Base-by-base conservation (phyloP, 2,888 invertebrate species). In the Idaea straminata region DNA sequence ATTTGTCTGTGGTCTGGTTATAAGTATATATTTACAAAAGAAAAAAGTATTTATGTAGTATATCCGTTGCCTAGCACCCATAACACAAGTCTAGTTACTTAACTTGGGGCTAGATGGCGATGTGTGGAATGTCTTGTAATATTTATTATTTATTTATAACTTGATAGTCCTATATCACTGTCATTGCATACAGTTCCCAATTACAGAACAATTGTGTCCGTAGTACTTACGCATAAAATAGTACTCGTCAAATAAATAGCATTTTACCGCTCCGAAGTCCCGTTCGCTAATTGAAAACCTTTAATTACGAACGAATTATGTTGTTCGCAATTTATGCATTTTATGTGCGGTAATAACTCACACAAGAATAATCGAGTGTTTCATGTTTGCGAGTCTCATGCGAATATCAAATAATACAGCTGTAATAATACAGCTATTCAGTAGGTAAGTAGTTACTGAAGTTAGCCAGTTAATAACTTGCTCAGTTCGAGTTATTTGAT, bases 291-390 rank as follows among this genome's bases (percentile, higher is more conserved):
- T 77, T 79, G 75, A 77, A 81, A 75, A 71, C 74, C 74, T 79
- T 78, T 80, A 79, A 81, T 81, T 82, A 75, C 79, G 64, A 70
- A 69, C 69, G 73, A 81, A 74, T 81, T 72, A 77, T 71, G 72
- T 73, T 67, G 74, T 71, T 74, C 70, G 70, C 77, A 74, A 78
- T 79, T 74, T 76, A 75, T 77, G 75, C 74, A 75, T 65, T 76
- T 69, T 68, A 69, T 62, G 61, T 65, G 65, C 61, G 38, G 13
- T 47, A 47, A 47, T 47, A 13, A 47, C 13, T 47, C 47, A 47
- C 5, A 38, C 7, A 13, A 13, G 47, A 47, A 47, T 47, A 47
- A 47, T 47, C 47, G 5, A 47, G 7, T 10, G 47, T 13, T 47
- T 47, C 13, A 47, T 47, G 13, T 47, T 47, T 47, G 47, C 10